These are phyloP conservation scores for Vombatus ursinus DNA, from an alignment of 2,113 vertebrate genomes.

Conservation along the genomic window DNA sequence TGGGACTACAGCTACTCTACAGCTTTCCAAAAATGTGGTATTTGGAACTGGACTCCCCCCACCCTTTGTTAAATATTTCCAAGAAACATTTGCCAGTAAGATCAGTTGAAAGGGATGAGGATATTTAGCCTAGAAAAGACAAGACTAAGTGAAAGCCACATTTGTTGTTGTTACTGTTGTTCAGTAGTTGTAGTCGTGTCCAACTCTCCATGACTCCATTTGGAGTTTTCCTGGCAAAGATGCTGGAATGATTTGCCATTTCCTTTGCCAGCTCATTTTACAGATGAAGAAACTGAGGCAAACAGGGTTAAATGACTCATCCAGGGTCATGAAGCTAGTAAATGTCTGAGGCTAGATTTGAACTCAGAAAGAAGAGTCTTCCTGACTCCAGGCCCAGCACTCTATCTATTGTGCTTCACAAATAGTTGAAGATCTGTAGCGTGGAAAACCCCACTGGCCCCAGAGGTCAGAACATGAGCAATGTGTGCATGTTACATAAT, in stretches of 20 bases:
- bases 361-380: neutral
- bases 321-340: neutral
- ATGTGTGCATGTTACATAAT: neutral
- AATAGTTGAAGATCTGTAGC: neutral
- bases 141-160: neutral
- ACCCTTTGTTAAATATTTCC: neutral
- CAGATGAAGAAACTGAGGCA: neutral
- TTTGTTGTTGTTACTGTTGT: neutral
- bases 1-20: neutral
- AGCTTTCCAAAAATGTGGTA: neutral
- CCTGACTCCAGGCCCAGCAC: neutral
- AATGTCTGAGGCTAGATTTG: neutral
- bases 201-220: neutral
- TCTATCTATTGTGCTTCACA: neutral
- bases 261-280: neutral
- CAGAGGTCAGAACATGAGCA: no score
- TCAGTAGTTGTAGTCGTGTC: neutral
- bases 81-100: neutral
- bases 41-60: neutral
- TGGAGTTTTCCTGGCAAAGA: neutral
- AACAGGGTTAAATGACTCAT: neutral
- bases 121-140: neutral
- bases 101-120: neutral
- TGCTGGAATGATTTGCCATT: neutral
- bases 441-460: neutral